Evolutionary conservation across 2,797 vertebrate species (phyloP).

Genomic region (Brachymystax lenok): DNA sequence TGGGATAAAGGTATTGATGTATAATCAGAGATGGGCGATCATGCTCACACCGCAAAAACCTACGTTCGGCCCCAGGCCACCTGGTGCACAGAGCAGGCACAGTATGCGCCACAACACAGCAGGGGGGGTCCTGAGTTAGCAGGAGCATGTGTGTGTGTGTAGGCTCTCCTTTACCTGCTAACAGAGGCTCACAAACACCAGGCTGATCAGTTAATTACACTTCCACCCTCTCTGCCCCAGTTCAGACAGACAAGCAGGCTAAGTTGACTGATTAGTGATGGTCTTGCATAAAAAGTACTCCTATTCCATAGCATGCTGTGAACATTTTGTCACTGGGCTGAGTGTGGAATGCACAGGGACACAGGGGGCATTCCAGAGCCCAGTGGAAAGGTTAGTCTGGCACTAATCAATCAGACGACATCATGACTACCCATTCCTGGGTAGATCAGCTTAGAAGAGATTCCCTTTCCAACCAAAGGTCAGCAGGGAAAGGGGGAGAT

Average conservation of each 20-base stretch:
- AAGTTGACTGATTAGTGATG: constrained; percentile 64
- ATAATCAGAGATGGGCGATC: constrained; percentile 72
- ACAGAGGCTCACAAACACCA: constrained; percentile 53
- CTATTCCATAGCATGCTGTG: constrained; percentile 54
- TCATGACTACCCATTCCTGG: constrained; percentile 26
- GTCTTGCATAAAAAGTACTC: constrained; percentile 47
- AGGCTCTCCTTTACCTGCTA: constrained; percentile 14
- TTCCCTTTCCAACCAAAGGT: constrained; percentile 58
- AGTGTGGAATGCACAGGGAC: constrained; percentile 62
- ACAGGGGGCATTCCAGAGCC: constrained; percentile 53
- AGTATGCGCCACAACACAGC: constrained; percentile 51
- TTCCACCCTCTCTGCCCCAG: constrained; percentile 51
- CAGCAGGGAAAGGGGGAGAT: constrained; percentile 56
- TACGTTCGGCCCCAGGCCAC: constrained; percentile 64
- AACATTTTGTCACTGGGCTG: constrained; percentile 57
- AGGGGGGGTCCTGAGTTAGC: constrained; percentile 49
- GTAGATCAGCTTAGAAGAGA: no score
- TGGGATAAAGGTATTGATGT: constrained; percentile 75
- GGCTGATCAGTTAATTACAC: constrained; percentile 65
- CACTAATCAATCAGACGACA: constrained; percentile 59
- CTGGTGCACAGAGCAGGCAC: constrained; percentile 48
- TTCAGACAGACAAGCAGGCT: constrained; percentile 56
- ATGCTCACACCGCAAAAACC: constrained; percentile 50
- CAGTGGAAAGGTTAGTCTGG: constrained; percentile 44
- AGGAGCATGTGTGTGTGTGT: constrained; percentile 4